A percentile compares a stretch with the other conserved stretches of the same genome.
phyloP scores from a whole-genome alignment of 2,888 invertebrate genomes.

The Drosophila meridiana region DNA sequence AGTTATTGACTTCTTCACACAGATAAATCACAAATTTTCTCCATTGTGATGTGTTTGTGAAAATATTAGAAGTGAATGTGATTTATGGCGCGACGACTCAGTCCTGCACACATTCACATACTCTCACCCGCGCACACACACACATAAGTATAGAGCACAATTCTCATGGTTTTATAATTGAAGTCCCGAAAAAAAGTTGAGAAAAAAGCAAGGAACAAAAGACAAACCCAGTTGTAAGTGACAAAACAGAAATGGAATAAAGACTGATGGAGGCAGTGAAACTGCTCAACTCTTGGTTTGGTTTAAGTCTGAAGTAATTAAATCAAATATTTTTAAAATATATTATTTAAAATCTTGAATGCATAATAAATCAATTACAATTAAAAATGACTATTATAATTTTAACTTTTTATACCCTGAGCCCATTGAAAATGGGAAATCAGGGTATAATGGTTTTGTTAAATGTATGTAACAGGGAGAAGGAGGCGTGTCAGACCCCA shows the following conservation, averaged over 20 bases:
- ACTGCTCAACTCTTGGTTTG: neutral
- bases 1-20: slow-evolving; percentile 81
- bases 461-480: no score
- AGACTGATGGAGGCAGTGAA: neutral
- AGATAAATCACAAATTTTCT: slow-evolving; percentile 81
- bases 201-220: slow-evolving; percentile 8
- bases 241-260: neutral
- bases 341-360: no score
- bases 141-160: slow-evolving; percentile 3
- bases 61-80: slow-evolving; percentile 80
- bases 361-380: no score
- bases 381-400: no score
- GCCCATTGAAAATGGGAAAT: no score
- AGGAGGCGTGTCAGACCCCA: no score
- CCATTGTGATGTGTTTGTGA: slow-evolving; percentile 80
- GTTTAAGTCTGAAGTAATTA: neutral
- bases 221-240: slow-evolving; percentile 1
- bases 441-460: no score
- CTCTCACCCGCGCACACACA: slow-evolving; percentile 9
- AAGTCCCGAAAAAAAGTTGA: slow-evolving; percentile 17
- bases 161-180: slow-evolving; percentile 41
- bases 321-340: neutral
- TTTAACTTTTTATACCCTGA: no score
- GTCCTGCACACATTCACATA: slow-evolving; percentile 7
- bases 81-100: slow-evolving; percentile 67